Base-by-base conservation (phyloP, 2,797 vertebrate species). In the Xyrichtys novacula region DNA sequence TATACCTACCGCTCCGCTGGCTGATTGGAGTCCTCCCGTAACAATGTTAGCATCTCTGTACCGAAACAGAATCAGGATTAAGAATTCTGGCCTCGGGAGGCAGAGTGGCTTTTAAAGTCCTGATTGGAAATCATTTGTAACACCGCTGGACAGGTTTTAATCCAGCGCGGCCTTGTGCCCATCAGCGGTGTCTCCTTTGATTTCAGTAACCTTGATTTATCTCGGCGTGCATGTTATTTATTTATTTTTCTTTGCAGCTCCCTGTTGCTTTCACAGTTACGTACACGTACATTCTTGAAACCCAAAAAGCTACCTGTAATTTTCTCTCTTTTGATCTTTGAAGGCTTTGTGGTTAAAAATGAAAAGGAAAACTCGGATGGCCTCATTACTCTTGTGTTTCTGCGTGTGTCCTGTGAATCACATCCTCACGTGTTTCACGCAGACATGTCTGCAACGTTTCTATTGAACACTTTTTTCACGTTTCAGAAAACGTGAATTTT, bases 71-170 rank as follows among this genome's bases (percentile, higher is more conserved):
- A 74, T 53, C 38, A 61, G 82, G 84, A 87, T 89, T 83, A 85
- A 74, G 81, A 65, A 74, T 78, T 73, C 64, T 62, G 75, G 73
- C 83, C 87, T 80, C 78, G 17, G 68, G 86, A 79, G 81, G 65
- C 72, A 40, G 71, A 70, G 71, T 69, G 65, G 66, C 80, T 85
- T 89, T 49, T 88, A 79, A 80, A 79, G 20, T 78, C 74, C 81
- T 91, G 90, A 92, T 88, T 88, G 85, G 83, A 78, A 87, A 85
- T 90, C 80, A 82, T 86, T 88, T 87, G 84, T 75, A 66, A 80
- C 79, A 57, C 68, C 59, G 76, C 78, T 71, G 85, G 85, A 84
- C 85, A 68, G 32, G 64, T 85, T 85, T 81, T 76, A 90, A 83
- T 84, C 84, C 85, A 70, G 58, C 28, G 48, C 54, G 65, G 76